Conservation (phyloP, 2,797 vertebrate species). For the Sparus aurata region DNA sequence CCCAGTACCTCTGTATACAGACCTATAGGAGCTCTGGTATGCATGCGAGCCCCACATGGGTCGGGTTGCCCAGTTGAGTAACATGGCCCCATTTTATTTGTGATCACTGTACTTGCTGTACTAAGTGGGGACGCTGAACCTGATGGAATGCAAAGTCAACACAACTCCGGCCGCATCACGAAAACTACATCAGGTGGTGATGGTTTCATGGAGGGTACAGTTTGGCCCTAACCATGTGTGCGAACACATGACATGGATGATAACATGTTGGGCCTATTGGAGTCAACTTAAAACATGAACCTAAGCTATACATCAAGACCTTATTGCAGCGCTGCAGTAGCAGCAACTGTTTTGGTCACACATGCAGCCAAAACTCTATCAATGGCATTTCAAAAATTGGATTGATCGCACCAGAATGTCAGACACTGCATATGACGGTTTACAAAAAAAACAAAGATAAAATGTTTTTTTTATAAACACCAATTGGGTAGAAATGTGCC, state of each 20-base stretch:
- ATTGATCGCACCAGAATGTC: too few species aligned
- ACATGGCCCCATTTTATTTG: slow-evolving; percentile 69
- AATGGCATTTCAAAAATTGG: too few species aligned
- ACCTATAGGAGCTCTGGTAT: slow-evolving; percentile 84
- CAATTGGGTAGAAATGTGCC: too few species aligned
- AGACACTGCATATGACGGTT: too few species aligned
- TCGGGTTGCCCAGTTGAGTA: slow-evolving; percentile 84
- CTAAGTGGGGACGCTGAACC: slow-evolving; percentile 39
- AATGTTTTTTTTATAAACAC: too few species aligned
- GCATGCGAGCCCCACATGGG: slow-evolving; percentile 76
- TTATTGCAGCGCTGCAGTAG: background rate
- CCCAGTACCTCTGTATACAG: slow-evolving; percentile 76
- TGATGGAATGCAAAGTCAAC: slow-evolving; percentile 40
- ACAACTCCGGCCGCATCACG: slow-evolving; percentile 41
- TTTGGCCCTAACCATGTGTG: background rate
- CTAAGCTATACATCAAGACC: background rate
- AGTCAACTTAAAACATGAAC: background rate
- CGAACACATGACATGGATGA: background rate
- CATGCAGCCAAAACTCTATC: too few species aligned
- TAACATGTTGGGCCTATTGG: background rate
- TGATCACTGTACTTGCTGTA: slow-evolving; percentile 69
- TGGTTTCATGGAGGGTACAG: slow-evolving; percentile 20
- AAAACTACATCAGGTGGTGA: slow-evolving; percentile 36
- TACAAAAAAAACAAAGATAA: too few species aligned
- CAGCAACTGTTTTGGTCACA: too few species aligned